Percentiles rank a stretch among this genome's conserved stretches.
phyloP scores from a whole-genome alignment of 2,797 vertebrate genomes.

The Xiphorhynchus erythropygius region DNA sequence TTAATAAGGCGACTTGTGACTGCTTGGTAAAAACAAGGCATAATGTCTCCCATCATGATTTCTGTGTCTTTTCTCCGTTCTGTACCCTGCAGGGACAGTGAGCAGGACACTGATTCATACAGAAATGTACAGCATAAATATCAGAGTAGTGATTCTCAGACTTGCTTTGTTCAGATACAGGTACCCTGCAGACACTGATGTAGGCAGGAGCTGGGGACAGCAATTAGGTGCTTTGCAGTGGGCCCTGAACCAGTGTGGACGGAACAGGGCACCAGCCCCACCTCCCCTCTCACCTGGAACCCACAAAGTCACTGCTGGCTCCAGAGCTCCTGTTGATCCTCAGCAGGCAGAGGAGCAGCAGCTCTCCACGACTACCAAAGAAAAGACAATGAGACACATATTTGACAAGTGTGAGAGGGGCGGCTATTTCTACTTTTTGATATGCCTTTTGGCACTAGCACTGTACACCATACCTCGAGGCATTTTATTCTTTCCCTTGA shows the following conservation, averaged over 20 bases:
- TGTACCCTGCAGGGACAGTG: not conserved
- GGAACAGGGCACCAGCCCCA: too few species aligned
- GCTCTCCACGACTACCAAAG: not conserved
- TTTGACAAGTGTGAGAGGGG: not conserved
- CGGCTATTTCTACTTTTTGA: not conserved
- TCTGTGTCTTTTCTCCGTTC: not conserved
- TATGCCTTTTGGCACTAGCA: not conserved
- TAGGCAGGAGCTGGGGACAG: accelerated
- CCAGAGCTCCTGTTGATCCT: not conserved
- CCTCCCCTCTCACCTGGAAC: not conserved
- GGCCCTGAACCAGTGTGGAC: accelerated
- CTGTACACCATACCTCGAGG: not conserved
- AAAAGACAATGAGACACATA: not conserved
- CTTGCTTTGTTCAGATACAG: accelerated
- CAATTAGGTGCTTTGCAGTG: accelerated
- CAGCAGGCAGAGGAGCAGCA: not conserved
- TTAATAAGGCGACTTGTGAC: not conserved
- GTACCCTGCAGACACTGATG: not conserved
- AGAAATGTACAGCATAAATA: not conserved
- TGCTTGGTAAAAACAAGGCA: not conserved
- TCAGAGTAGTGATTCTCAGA: not conserved
- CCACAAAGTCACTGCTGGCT: accelerated
- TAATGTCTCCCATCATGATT: accelerated
- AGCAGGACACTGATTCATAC: not conserved
- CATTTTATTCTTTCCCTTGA: not conserved